Percentiles rank a stretch among this genome's conserved stretches.
Evolutionary conservation across 2,888 invertebrate species (phyloP).

Genomic region (Dicycla oo): DNA sequence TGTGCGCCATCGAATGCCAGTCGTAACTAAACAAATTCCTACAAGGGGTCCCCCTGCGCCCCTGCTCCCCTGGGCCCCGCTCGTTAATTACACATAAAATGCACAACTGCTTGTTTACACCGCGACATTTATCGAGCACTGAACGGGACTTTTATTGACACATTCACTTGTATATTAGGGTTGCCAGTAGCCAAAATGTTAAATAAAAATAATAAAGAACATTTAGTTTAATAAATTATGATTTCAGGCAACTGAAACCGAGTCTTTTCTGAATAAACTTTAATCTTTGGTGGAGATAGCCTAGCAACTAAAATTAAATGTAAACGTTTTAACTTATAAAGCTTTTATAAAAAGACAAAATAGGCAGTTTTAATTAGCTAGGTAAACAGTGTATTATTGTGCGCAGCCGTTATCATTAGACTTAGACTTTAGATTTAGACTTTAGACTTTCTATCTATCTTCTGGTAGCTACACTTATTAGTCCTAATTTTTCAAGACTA

Average conservation of each 20-base stretch:
- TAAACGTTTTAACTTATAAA: not conserved
- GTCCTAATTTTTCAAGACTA: not conserved
- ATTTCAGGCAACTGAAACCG: not conserved
- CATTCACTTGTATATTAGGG: conserved; percentile 75
- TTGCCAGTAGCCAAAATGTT: conserved; percentile 59
- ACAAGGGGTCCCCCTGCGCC: conserved; percentile 33
- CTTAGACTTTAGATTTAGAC: not conserved
- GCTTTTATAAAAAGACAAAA: not conserved
- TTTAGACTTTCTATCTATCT: not conserved
- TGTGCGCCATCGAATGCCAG: conserved; percentile 9
- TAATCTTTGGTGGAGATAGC: not conserved
- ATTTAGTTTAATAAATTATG: conserved; percentile 4
- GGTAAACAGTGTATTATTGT: conserved; percentile 1
- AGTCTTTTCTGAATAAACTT: not conserved
- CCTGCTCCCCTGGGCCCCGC: conserved; percentile 28
- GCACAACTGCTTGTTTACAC: conserved; percentile 80
- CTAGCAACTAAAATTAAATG: not conserved
- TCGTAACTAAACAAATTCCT: conserved; percentile 45
- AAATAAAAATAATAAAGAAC: conserved; percentile 5
- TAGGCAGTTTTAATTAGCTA: not conserved
- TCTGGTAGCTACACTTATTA: not conserved
- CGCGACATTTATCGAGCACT: conserved; percentile 81
- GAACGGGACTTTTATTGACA: conserved; percentile 83
- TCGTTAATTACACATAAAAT: conserved; percentile 86
- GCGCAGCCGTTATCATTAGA: not conserved